Conservation (phyloP, 2,888 invertebrate species). For the Chrysodeixis includens region DNA sequence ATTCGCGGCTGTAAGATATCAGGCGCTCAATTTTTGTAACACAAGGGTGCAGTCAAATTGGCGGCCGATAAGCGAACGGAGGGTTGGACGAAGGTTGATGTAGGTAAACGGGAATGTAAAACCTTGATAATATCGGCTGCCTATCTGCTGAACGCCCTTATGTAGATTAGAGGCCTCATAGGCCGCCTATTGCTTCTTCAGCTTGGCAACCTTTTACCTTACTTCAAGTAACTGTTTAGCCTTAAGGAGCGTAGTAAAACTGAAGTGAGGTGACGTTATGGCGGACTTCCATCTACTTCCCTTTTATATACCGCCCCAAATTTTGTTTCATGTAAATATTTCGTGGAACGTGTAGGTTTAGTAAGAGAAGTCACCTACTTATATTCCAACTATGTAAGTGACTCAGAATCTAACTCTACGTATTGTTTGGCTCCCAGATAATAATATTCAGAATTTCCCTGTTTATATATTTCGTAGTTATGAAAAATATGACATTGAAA, state of each 20-base stretch:
- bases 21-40: conserved; percentile 64
- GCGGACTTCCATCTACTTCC: conserved; percentile 30
- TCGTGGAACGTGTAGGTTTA: conserved; percentile 13
- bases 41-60: conserved; percentile 66
- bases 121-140: conserved; percentile 47
- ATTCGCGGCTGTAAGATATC: conserved; percentile 55
- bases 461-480: too few species aligned
- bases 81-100: conserved; percentile 66
- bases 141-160: conserved; percentile 27
- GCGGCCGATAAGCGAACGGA: conserved; percentile 61
- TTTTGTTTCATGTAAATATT: conserved; percentile 25
- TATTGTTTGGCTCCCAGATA: too few species aligned
- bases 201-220: conserved; percentile 27
- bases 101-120: conserved; percentile 63
- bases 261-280: conserved; percentile 51
- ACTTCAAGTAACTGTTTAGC: conserved; percentile 32
- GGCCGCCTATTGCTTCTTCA: conserved; percentile 19
- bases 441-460: too few species aligned
- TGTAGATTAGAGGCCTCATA: conserved; percentile 37
- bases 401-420: too few species aligned
- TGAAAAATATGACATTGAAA: too few species aligned
- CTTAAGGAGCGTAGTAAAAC: conserved; percentile 45
- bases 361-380: conserved; percentile 3
- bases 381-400: too few species aligned
- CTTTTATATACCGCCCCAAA: conserved; percentile 36